Evolutionary conservation across 2,888 invertebrate genomes (phyloP).

Genomic region (Phrixothrix hirtus): DNA sequence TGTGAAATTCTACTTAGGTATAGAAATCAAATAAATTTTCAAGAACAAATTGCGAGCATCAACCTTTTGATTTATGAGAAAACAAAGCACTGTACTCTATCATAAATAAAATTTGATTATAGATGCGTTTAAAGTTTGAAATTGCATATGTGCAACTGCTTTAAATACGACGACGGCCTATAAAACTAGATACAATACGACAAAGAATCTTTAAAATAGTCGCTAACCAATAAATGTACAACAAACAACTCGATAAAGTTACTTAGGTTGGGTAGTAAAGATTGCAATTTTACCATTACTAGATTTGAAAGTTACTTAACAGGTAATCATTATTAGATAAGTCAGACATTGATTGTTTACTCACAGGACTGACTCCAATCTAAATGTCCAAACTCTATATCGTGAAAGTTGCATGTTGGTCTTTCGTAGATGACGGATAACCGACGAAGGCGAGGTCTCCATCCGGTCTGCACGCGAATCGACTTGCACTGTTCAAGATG

Average conservation of each 20-base stretch:
- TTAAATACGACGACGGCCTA: constrained; percentile 2
- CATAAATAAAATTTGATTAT: background rate
- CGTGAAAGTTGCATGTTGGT: constrained; percentile 34
- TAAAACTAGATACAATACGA: constrained; percentile 16
- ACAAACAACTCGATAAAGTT: constrained; percentile 26
- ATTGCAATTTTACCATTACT: constrained; percentile 24
- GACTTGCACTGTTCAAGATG: constrained; percentile 43
- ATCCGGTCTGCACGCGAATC: constrained; percentile 40
- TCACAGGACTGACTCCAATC: constrained; percentile 25
- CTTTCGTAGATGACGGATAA: constrained; percentile 34
- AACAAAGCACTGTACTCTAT: background rate
- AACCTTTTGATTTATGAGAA: background rate
- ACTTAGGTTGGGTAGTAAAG: constrained; percentile 24
- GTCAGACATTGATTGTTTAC: constrained; percentile 6
- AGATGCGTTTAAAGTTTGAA: constrained; percentile 4
- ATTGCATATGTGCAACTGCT: constrained; percentile 4
- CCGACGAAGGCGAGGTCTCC: constrained; percentile 35
- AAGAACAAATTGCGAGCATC: constrained; percentile 3
- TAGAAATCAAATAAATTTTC: background rate
- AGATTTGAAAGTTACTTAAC: constrained; percentile 5
- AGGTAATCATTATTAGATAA: constrained; percentile 9
- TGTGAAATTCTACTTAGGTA: background rate
- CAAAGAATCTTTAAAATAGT: constrained; percentile 22
- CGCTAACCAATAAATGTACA: constrained; percentile 24
- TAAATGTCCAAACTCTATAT: constrained; percentile 33